Evolutionary conservation across 2,888 invertebrate species (phyloP), one percentile per base, ranked within the genome.

Genomic region (Plebejus melissa): DNA sequence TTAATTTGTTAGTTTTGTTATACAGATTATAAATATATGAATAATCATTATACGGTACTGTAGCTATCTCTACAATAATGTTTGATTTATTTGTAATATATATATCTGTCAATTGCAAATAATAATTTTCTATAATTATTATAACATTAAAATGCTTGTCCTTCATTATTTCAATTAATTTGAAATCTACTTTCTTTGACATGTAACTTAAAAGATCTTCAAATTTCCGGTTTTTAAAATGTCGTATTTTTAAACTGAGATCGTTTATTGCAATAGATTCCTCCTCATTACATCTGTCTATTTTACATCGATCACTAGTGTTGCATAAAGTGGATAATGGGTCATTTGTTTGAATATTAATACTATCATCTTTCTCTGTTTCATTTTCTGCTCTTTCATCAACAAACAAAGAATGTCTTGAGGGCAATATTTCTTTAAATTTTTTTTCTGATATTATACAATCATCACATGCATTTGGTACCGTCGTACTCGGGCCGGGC

Each of bases 91-190:
- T 41, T 22, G 70, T 71, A n/a, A 71, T 22, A 9, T 41, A 71
- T 41, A 71, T 71, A 6, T 71, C 70, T 46, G 70, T 71, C 41
- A 22, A 22, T n/a, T 71, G 22, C 41, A 46, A 71, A 46, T 71
- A 9, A 22, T 41, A 6, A 46, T 71, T 71, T 46, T 71, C 41
- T 71, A 71, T 46, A 41, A 71, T 22, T 74, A 76, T 1, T 76
- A 70, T 69, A 71, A 22, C 28, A 69, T 28, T 41, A 76, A 28
- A 74, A 70, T 75, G 13, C 4, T 36, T 16, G 13, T 36, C 4
- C 2, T 5, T 16, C 69, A 69, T 69, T 16, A 13, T 69, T 69
- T 71, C 46, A 46, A 71, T 46, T 46, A 71, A 9, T 46, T 46
- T 71, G 9, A 71, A 41, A n/a, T 71, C 70, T 22, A 71, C 4